phyloP scores from a whole-genome alignment of 1,140 invertebrate species.

The Drosophila pruinosa region DNA sequence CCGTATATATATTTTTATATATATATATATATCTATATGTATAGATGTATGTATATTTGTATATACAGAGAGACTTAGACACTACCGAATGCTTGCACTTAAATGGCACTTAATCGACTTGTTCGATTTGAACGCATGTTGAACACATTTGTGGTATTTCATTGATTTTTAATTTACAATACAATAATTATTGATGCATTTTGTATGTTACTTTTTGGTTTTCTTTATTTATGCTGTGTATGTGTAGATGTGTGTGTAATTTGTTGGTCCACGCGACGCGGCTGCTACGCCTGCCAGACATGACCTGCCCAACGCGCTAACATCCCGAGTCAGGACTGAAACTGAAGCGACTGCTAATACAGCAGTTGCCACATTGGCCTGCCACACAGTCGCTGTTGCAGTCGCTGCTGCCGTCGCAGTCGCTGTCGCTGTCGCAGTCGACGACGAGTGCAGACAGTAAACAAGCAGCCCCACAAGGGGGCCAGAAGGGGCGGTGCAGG shows the following conservation, averaged over 20 bases:
- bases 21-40: conserved; percentile 27
- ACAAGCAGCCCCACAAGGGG: conserved; percentile 34
- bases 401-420: conserved; percentile 1
- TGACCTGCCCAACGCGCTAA: conserved; percentile 83
- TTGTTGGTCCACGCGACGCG: conserved; percentile 64
- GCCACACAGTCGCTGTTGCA: conserved; percentile 17
- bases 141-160: conserved; percentile 44
- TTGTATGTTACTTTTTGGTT: conserved; percentile 23
- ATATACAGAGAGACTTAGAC: not conserved
- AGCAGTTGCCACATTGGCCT: conserved; percentile 39
- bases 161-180: conserved; percentile 24
- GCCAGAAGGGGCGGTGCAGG: not conserved
- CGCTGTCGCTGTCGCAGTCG: conserved; percentile 4
- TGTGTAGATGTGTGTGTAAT: too few relatives aligned
- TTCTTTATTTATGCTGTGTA: conserved; percentile 7
- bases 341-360: conserved; percentile 72
- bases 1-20: conserved; percentile 37
- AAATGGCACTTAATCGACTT: conserved; percentile 40
- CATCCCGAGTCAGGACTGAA: conserved; percentile 83
- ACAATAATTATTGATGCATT: conserved; percentile 12
- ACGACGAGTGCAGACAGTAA: conserved; percentile 64
- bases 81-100: conserved; percentile 27
- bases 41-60: conserved; percentile 29
- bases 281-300: conserved; percentile 73
- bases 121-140: conserved; percentile 28